Conservation (phyloP, 2,797 vertebrate species). For the Merluccius polli region DNA sequence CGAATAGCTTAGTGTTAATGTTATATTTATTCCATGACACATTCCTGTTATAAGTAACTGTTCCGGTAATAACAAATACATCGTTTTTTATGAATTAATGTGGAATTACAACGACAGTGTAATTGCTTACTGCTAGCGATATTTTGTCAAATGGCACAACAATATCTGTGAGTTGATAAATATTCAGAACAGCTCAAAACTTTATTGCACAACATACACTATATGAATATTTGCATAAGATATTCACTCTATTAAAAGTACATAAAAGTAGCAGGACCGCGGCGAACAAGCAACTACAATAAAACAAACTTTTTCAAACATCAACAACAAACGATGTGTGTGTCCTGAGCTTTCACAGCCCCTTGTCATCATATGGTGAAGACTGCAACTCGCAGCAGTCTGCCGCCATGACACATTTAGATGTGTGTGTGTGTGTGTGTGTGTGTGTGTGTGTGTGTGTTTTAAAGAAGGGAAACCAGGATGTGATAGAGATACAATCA, state of each 20-base stretch:
- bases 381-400: constrained; percentile 8
- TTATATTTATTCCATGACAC: background rate
- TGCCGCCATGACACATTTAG: constrained; percentile 9
- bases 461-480: background rate
- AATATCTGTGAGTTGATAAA: background rate
- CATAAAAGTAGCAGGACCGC: background rate
- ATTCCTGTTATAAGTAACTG: background rate
- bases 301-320: background rate
- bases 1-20: background rate
- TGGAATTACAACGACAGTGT: background rate
- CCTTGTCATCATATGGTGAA: constrained; percentile 13
- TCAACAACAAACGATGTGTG: constrained; percentile 1
- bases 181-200: background rate
- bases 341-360: constrained; percentile 23
- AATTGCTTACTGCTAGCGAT: background rate
- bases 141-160: background rate
- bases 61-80: background rate
- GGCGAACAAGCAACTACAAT: background rate
- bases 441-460: background rate
- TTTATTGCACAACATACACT: background rate
- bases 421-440: constrained; percentile 13
- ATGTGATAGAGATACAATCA: background rate
- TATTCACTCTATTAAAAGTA: background rate
- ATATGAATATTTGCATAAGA: background rate
- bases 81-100: background rate